Evolutionary conservation across 2,888 invertebrate species (phyloP).

Genomic region (Apamea anceps): DNA sequence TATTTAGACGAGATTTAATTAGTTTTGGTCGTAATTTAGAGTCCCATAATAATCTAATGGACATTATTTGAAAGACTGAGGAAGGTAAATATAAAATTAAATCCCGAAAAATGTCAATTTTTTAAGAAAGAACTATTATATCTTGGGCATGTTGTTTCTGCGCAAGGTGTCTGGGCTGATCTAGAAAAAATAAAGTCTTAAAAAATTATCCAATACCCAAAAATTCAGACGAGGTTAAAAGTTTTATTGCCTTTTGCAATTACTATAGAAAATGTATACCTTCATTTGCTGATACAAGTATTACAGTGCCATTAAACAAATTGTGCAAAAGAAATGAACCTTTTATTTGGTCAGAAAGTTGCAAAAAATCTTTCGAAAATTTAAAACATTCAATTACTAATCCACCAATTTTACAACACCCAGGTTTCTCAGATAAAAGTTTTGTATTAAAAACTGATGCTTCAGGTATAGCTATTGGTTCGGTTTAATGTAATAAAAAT

Average conservation of each 20-base stretch:
- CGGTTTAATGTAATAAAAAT: not conserved
- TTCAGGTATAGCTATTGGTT: not conserved
- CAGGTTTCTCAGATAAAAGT: not conserved
- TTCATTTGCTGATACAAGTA: not conserved
- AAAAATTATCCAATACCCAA: not conserved
- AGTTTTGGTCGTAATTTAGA: no score
- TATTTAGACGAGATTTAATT: not conserved
- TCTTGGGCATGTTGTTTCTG: not conserved
- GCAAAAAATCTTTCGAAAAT: not conserved
- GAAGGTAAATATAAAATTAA: not conserved
- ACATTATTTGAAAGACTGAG: not conserved
- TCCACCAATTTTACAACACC: not conserved
- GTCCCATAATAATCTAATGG: no score
- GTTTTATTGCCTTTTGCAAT: not conserved
- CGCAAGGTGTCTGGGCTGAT: not conserved
- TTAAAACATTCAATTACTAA: not conserved
- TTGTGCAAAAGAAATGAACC: not conserved
- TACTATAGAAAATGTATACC: not conserved
- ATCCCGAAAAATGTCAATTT: not conserved
- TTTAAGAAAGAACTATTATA: not conserved
- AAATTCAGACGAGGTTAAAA: not conserved
- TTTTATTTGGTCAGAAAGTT: not conserved
- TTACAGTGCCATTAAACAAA: not conserved
- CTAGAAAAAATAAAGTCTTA: not conserved
- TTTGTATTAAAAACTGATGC: conserved; percentile 1